phyloP scores from a whole-genome alignment of 2,888 invertebrate species.

The Mimas tiliae region DNA sequence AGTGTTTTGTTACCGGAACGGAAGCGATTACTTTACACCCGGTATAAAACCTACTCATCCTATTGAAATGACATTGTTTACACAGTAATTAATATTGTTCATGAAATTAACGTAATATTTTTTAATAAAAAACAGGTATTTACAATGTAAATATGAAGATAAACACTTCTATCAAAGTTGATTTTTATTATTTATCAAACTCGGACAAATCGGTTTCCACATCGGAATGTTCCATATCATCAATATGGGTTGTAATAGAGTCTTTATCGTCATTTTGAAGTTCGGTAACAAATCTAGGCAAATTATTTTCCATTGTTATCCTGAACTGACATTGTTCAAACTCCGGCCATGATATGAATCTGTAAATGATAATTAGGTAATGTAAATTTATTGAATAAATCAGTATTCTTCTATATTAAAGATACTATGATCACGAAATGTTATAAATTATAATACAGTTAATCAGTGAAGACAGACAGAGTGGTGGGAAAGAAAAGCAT shows the following conservation, averaged over 20 bases:
- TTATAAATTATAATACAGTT: too few species aligned
- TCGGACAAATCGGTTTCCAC: constrained; percentile 48
- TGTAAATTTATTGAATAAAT: too few species aligned
- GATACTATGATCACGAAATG: too few species aligned
- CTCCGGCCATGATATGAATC: constrained; percentile 86
- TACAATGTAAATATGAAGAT: constrained; percentile 54
- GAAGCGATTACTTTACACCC: too few species aligned
- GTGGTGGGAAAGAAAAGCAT: too few species aligned
- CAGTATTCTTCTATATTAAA: too few species aligned
- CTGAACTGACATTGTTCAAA: constrained; percentile 87
- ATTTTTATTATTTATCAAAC: constrained; percentile 48
- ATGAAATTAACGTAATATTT: constrained; percentile 16
- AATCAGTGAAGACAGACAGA: too few species aligned
- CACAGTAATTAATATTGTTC: constrained; percentile 5
- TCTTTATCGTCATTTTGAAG: constrained; percentile 67
- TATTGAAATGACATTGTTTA: neutral
- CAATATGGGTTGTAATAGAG: constrained; percentile 57
- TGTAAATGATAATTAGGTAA: constrained; percentile 44
- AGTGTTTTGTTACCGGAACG: too few species aligned
- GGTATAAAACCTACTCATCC: too few species aligned
- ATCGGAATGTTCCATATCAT: constrained; percentile 66
- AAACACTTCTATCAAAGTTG: constrained; percentile 55
- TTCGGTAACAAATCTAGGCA: constrained; percentile 73
- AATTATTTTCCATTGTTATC: constrained; percentile 86
- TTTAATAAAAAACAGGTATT: constrained; percentile 29